These are phyloP conservation scores for Scopus umbretta DNA, from an alignment of 2,113 vertebrate species.

Conservation along the genomic window DNA sequence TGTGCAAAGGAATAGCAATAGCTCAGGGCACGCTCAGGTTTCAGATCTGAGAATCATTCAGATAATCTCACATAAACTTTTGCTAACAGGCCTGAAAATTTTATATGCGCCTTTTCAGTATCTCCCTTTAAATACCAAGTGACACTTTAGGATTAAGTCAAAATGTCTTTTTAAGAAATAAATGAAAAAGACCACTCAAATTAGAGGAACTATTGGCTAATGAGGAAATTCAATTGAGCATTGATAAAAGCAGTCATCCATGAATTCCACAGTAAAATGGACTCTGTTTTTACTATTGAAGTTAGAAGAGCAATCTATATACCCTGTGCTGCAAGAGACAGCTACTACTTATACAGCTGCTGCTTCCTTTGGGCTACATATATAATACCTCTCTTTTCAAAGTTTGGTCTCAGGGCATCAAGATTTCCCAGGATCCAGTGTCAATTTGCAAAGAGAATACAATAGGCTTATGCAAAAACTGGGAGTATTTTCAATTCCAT, in stretches of 20 bases:
- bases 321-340: background rate
- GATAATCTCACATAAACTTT: background rate
- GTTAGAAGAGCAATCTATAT: background rate
- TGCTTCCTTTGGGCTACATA: background rate
- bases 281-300: background rate
- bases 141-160: background rate
- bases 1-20: background rate
- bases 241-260: background rate
- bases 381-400: background rate
- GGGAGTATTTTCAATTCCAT: conserved; percentile 1
- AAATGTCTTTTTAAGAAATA: conserved; percentile 11
- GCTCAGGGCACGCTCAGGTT: background rate
- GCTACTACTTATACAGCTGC: background rate
- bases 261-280: background rate
- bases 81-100: background rate
- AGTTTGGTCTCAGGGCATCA: background rate
- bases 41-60: background rate
- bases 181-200: background rate
- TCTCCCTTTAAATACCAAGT: background rate
- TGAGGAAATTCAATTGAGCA: background rate
- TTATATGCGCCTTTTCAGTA: background rate
- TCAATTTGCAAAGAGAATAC: background rate
- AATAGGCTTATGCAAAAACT: background rate
- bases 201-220: background rate
- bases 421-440: background rate